Evolutionary conservation across 1,140 invertebrate genomes (phyloP), one percentile per base, ranked within the genome.

Genomic region (Drosophila burlai): DNA sequence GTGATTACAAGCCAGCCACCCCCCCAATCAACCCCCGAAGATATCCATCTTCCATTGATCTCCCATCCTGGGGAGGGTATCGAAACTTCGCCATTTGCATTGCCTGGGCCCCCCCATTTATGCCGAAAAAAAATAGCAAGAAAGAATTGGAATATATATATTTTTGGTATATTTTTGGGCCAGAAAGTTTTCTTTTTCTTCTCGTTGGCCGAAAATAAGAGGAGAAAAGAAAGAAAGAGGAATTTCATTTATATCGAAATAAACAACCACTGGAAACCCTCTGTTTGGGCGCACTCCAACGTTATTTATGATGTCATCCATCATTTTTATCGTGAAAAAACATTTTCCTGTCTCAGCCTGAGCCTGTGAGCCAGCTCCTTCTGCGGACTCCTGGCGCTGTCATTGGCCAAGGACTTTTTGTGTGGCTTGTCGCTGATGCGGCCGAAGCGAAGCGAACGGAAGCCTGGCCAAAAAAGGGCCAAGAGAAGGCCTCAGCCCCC

Each of bases 291-390:
- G 90, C 91, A 92, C 84, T 91, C 83, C 83, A 91, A 83, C 77
- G 83, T 92, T 92, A 92, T 92, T 92, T 92, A 92, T 91, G 91
- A 91, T 91, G 80, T 92, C 91, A 92, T 92, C 78, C 91, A 92
- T 92, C 91, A 92, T 92, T 92, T 92, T 92, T 92, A 92, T 92
- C 91, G 91, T 90, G 80, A 92, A 92, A 92, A 89, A 91, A 92
- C 87, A 87, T 92, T 92, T 92, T 92, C 91, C 91, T 92, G 91
- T 92, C 91, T 91, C 87, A 91, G 76, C 80, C 77, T 87, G 76
- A 45, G 54, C 52, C 65, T 43, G 43, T 29, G 59, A 46, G 63
- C 52, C 46, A 43, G 75, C 60, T 82, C 69, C 83, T 76, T 60
- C 73, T 68, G 62, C 62, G 36, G 72, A 24, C 66, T 61, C 68